These are phyloP conservation scores for Achatina immaculata DNA, from an alignment of 1,140 invertebrate species.

Conservation along the genomic window DNA sequence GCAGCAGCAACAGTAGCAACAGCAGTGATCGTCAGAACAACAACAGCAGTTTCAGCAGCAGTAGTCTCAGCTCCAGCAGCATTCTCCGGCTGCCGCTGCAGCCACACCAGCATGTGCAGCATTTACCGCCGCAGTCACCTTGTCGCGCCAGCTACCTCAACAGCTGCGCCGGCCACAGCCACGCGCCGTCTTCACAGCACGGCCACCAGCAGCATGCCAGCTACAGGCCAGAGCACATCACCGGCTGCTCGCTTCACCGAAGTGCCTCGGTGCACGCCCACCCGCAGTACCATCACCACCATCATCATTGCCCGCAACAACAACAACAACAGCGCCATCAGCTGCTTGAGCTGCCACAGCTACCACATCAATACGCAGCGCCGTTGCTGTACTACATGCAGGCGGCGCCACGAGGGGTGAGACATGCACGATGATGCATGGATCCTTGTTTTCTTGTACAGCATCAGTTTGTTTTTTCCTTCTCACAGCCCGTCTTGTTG, in stretches of 20 bases:
- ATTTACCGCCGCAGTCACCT: not conserved
- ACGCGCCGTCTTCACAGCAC: not conserved
- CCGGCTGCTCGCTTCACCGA: not conserved
- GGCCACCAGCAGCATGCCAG: not conserved
- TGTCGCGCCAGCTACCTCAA: not conserved
- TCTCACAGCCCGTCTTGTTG: too few relatives aligned
- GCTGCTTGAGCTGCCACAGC: conserved; percentile 22
- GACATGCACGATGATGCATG: conserved; percentile 5
- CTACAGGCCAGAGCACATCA: not conserved
- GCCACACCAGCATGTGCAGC: not conserved
- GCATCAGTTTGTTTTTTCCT: too few relatives aligned
- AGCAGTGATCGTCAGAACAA: conserved; percentile 4
- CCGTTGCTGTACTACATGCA: conserved; percentile 28
- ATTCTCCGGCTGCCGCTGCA: not conserved
- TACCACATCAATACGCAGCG: conserved; percentile 23
- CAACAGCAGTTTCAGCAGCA: not conserved
- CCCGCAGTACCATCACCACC: not conserved
- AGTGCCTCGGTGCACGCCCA: not conserved
- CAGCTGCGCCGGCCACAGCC: not conserved
- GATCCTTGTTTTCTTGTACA: not conserved
- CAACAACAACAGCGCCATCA: not conserved
- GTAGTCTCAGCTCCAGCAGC: not conserved
- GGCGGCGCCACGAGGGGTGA: conserved; percentile 14
- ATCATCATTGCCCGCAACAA: too few relatives aligned
- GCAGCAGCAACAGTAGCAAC: not conserved